A percentile compares a stretch with the other conserved stretches of the same genome.
phyloP scores from a whole-genome alignment of 2,113 vertebrate genomes.

The Tachysurus vachellii region DNA sequence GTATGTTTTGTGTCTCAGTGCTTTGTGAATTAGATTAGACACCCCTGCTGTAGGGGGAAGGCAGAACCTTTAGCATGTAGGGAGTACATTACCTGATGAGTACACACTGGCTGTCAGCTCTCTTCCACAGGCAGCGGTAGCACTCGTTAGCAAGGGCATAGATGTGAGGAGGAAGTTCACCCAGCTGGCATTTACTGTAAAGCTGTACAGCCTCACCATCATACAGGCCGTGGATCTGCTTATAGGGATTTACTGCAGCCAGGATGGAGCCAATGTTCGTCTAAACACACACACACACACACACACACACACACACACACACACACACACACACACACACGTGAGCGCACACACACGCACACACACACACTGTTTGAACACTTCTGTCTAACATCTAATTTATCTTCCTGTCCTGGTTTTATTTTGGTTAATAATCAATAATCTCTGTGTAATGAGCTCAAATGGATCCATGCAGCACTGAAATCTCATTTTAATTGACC shows the following conservation, averaged over 20 bases:
- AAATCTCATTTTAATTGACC: slow-evolving; percentile 7
- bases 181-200: slow-evolving; percentile 86
- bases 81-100: slow-evolving; percentile 82
- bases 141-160: slow-evolving; percentile 92
- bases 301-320: neutral
- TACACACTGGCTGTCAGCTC: slow-evolving; percentile 92
- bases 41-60: neutral
- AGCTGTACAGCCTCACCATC: slow-evolving; percentile 74
- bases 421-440: neutral
- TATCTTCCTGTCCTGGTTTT: neutral
- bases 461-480: neutral
- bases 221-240: slow-evolving; percentile 81
- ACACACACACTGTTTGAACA: neutral
- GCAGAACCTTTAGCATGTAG: neutral
- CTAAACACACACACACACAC: slow-evolving; percentile 58
- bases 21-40: neutral
- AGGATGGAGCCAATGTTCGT: slow-evolving; percentile 92
- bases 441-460: neutral
- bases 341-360: neutral
- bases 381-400: neutral
- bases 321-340: neutral
- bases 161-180: slow-evolving; percentile 90
- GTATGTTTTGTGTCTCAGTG: neutral
- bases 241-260: slow-evolving; percentile 90
- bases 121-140: slow-evolving; percentile 93